Percentiles rank a stretch among this genome's conserved stretches.
Conservation (phyloP, 2,888 invertebrate genomes). For the Mythimna impura region DNA sequence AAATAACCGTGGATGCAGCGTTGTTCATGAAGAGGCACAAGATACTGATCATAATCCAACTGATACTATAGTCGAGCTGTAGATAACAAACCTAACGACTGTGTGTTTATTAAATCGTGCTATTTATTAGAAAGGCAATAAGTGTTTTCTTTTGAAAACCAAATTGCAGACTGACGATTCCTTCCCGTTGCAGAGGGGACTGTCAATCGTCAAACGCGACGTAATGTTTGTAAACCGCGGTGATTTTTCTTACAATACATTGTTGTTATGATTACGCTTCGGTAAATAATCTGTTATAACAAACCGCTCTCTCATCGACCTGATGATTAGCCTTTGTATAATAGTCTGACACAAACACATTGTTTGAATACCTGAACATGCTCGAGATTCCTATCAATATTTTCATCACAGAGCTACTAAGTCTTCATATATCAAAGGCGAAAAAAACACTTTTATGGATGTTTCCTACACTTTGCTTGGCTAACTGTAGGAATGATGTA, state of each 20-base stretch:
- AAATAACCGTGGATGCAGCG: neutral
- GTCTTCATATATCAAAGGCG: neutral
- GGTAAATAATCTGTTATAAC: constrained; percentile 64
- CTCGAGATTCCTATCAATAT: constrained; percentile 34
- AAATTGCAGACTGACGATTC: constrained; percentile 73
- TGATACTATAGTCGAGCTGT: neutral
- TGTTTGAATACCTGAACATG: constrained; percentile 41
- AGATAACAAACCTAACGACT: constrained; percentile 2
- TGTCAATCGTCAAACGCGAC: constrained; percentile 70
- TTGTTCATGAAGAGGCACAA: neutral
- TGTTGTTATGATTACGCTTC: constrained; percentile 74
- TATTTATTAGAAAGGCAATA: constrained; percentile 18
- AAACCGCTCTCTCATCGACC: constrained; percentile 42
- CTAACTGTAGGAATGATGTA: neutral
- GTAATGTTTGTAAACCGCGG: constrained; percentile 84
- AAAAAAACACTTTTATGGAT: too few relatives aligned
- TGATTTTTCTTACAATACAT: constrained; percentile 74
- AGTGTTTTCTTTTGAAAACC: constrained; percentile 73
- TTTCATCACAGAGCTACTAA: constrained; percentile 1
- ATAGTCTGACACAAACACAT: constrained; percentile 28
- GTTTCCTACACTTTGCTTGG: neutral
- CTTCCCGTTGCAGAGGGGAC: constrained; percentile 62
- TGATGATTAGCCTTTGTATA: constrained; percentile 41
- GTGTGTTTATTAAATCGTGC: constrained; percentile 1
- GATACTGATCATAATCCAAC: constrained; percentile 22